Evolutionary conservation across 2,888 invertebrate genomes (phyloP).

Genomic region (Drosophila yooni): DNA sequence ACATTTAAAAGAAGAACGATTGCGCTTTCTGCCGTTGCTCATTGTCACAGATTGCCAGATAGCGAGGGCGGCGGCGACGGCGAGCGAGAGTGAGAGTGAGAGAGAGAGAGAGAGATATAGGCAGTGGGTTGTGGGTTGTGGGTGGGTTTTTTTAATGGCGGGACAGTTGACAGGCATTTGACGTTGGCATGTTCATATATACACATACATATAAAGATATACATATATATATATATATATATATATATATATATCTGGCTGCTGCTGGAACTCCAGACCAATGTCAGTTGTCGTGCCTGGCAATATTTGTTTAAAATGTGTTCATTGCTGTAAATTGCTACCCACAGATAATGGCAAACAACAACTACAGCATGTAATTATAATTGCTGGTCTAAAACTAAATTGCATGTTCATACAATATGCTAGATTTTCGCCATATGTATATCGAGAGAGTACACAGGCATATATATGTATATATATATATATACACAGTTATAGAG

Average conservation of each 20-base stretch:
- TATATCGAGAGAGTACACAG: slow-evolving; percentile 3
- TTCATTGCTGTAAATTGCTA: slow-evolving; percentile 76
- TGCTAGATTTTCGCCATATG: slow-evolving; percentile 1
- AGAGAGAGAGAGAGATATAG: background rate
- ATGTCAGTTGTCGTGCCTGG: slow-evolving; percentile 71
- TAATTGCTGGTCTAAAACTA: slow-evolving; percentile 55
- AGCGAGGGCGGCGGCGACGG: slow-evolving; percentile 3
- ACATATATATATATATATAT: slow-evolving; percentile 22
- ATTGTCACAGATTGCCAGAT: slow-evolving; percentile 59
- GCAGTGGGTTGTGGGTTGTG: background rate
- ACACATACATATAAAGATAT: slow-evolving; percentile 12
- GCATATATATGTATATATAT: slow-evolving; percentile 11
- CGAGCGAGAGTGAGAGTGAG: background rate
- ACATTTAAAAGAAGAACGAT: slow-evolving; percentile 67
- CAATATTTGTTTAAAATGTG: slow-evolving; percentile 80
- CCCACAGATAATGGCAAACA: slow-evolving; percentile 65
- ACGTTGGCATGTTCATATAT: slow-evolving; percentile 25
- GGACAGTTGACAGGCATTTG: slow-evolving; percentile 7
- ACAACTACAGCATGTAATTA: slow-evolving; percentile 51
- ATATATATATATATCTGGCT: background rate
- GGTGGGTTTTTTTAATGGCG: slow-evolving; percentile 14
- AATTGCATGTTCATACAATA: slow-evolving; percentile 70
- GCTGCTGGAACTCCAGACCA: slow-evolving; percentile 37
- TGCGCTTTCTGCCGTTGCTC: slow-evolving; percentile 63
- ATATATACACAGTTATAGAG: background rate